Conservation (phyloP, 2,113 vertebrate species). For the Aldabrachelys gigantea region DNA sequence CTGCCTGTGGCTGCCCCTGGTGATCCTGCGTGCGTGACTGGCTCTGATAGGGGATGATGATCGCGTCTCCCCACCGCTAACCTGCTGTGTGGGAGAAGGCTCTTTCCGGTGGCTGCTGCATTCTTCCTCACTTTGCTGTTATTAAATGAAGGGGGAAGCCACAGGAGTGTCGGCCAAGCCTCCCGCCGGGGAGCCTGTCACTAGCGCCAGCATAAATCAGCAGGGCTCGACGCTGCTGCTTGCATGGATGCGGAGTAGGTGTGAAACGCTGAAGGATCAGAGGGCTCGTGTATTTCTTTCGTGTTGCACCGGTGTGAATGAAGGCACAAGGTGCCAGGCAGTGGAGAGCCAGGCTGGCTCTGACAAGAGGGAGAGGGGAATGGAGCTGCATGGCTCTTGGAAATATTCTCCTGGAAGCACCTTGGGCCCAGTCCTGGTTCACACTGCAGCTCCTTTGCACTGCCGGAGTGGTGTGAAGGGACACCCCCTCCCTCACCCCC, state of each 20-base stretch:
- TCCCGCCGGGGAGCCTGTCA: neutral
- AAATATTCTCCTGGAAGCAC: neutral
- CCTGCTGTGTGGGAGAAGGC: neutral
- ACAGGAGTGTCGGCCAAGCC: neutral
- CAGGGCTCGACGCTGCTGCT: neutral
- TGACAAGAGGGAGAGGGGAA: neutral
- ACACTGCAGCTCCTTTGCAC: neutral
- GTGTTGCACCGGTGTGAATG: neutral
- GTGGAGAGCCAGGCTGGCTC: neutral
- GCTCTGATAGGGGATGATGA: neutral
- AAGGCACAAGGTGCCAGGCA: neutral
- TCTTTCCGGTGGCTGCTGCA: neutral
- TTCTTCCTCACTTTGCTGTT: neutral
- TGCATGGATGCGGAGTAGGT: neutral
- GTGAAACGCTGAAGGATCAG: neutral
- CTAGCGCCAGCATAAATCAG: neutral
- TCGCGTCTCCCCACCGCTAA: neutral
- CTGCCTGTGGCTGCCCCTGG: neutral
- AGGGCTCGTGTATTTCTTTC: neutral
- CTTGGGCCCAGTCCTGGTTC: neutral
- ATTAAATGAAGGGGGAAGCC: neutral
- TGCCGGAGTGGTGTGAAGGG: neutral
- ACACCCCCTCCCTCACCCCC: too few species aligned
- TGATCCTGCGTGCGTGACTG: neutral
- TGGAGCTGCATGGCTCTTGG: neutral